phyloP scores from a whole-genome alignment of 2,797 vertebrate genomes.

The Argyrosomus regius region DNA sequence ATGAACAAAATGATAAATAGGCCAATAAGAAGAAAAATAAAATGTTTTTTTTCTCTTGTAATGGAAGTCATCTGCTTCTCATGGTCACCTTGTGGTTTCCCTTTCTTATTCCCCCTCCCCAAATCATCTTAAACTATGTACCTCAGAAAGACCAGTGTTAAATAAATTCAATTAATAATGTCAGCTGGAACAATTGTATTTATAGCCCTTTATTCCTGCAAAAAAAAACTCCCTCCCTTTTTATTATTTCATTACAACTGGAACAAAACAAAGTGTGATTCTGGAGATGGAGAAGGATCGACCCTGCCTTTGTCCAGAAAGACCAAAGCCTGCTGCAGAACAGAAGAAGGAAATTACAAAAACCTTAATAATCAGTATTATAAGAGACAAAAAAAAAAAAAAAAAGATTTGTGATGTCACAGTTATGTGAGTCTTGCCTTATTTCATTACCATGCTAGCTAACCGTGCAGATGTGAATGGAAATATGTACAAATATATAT shows the following conservation, averaged over 20 bases:
- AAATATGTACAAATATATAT: conserved; percentile 89
- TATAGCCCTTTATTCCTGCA: conserved; percentile 53
- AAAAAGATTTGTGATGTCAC: conserved; percentile 87
- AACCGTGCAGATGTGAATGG: conserved; percentile 93
- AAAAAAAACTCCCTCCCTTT: conserved; percentile 24
- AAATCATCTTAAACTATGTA: conserved; percentile 73
- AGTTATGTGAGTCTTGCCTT: conserved; percentile 94
- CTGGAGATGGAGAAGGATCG: conserved; percentile 75
- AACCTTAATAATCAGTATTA: conserved; percentile 92
- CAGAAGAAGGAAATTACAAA: conserved; percentile 83
- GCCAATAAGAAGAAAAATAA: conserved; percentile 60
- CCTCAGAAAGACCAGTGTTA: conserved; percentile 77
- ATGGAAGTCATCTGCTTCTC: conserved; percentile 74
- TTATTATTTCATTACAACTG: conserved; percentile 69
- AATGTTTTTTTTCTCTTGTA: conserved; percentile 62
- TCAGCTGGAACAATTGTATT: conserved; percentile 68
- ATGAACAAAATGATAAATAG: conserved; percentile 69
- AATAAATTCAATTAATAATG: conserved; percentile 69
- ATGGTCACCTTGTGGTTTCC: conserved; percentile 68
- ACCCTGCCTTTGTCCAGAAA: conserved; percentile 83
- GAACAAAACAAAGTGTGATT: conserved; percentile 73
- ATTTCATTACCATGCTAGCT: conserved; percentile 92
- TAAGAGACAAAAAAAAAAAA: conserved; percentile 72
- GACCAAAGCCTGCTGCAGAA: conserved; percentile 93
- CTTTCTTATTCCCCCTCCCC: conserved; percentile 60